Evolutionary conservation across 2,888 invertebrate genomes (phyloP).

Genomic region (Eledona agricola): DNA sequence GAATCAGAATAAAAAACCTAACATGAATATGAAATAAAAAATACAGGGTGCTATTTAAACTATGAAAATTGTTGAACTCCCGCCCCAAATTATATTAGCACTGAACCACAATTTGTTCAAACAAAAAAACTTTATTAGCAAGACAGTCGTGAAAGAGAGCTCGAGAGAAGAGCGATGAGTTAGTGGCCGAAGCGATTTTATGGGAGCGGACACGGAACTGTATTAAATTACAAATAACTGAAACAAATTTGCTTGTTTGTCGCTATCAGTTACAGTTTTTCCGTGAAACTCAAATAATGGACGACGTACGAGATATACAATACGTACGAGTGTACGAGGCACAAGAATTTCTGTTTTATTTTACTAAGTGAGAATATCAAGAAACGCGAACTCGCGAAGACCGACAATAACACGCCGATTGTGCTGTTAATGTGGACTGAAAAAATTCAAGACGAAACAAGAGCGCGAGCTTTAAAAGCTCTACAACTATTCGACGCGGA

Average conservation of each 20-base stretch:
- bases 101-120: conserved; percentile 1
- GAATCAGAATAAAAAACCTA: no score
- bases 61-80: no score
- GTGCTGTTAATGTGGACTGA: no score
- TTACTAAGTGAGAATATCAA: conserved; percentile 1
- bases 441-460: no score
- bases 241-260: conserved; percentile 20
- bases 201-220: conserved; percentile 13
- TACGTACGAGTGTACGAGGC: no score
- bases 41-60: no score
- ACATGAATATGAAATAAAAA: no score
- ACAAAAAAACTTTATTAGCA: conserved; percentile 8
- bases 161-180: conserved; percentile 10
- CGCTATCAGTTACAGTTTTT: conserved; percentile 12
- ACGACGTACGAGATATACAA: no score
- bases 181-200: conserved; percentile 9
- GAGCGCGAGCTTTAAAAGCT: conserved; percentile 3
- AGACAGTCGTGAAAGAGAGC: conserved; percentile 1
- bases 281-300: conserved; percentile 5
- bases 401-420: no score
- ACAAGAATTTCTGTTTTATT: no score
- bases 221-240: conserved; percentile 21
- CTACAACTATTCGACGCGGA: conserved; percentile 3
- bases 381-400: not conserved
- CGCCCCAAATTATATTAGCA: not conserved